A percentile compares a stretch with the other conserved stretches of the same genome.
phyloP scores from a whole-genome alignment of 2,888 invertebrate genomes.

The Crepidodera aurea region DNA sequence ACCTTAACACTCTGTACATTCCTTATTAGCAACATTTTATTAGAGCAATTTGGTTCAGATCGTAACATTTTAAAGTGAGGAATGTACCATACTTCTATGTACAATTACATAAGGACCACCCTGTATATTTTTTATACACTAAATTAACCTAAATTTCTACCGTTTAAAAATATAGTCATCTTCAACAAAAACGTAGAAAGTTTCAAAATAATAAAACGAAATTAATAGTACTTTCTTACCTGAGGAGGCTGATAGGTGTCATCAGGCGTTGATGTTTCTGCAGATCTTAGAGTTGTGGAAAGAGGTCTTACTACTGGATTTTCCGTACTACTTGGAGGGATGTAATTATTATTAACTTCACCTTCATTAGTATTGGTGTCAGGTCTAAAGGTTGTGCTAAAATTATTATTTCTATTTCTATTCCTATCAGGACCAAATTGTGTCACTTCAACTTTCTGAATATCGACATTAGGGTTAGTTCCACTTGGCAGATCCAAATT shows the following conservation, averaged over 20 bases:
- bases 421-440: conserved; percentile 18
- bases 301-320: neutral
- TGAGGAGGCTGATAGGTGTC: neutral
- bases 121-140: too few relatives aligned
- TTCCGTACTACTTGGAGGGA: conserved; percentile 30
- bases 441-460: conserved; percentile 36
- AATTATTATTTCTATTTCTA: conserved; percentile 14
- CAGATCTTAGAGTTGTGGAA: neutral
- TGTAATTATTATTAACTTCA: conserved; percentile 29
- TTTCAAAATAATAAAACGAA: too few relatives aligned
- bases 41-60: too few relatives aligned
- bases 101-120: too few relatives aligned
- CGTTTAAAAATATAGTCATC: too few relatives aligned
- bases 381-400: neutral
- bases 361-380: conserved; percentile 1
- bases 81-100: too few relatives aligned
- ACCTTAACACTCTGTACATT: too few relatives aligned
- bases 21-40: too few relatives aligned
- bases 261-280: neutral
- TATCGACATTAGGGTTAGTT: conserved; percentile 25
- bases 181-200: too few relatives aligned
- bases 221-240: too few relatives aligned
- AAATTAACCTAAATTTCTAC: too few relatives aligned
- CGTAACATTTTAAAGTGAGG: too few relatives aligned
- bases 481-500: conserved; percentile 21